Conservation (phyloP, 30 jellyfish, hydroid and myxozoan genomes). For the Turritopsis rubra region DNA sequence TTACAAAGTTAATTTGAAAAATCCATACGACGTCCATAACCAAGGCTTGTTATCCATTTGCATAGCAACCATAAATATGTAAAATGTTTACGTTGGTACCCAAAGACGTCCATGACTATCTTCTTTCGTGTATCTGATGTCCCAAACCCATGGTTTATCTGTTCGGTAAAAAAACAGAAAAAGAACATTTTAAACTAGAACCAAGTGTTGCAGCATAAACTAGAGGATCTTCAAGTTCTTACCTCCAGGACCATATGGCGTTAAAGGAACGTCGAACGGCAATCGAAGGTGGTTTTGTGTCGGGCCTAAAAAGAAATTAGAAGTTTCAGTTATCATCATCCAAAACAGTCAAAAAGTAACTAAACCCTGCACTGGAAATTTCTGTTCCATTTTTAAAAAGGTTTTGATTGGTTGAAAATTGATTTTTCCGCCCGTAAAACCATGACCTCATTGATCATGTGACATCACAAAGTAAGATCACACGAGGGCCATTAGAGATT, state of each 20-base stretch:
- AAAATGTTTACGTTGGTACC: slow-evolving; percentile 38
- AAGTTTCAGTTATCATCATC: neutral
- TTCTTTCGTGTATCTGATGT: slow-evolving; percentile 54
- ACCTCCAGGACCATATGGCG: slow-evolving; percentile 48
- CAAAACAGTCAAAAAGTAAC: neutral
- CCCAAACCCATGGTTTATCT: slow-evolving; percentile 96
- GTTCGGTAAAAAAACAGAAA: neutral
- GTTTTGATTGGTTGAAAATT: no score
- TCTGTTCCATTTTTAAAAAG: no score
- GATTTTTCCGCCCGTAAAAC: no score
- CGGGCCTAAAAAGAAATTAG: neutral
- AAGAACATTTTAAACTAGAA: neutral
- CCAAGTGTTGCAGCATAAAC: neutral
- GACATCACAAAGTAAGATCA: no score
- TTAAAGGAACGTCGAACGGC: slow-evolving; percentile 74
- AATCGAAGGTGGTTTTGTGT: slow-evolving; percentile 34
- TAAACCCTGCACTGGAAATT: no score
- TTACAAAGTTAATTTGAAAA: neutral
- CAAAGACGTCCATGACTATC: slow-evolving; percentile 71
- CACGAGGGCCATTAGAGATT: no score
- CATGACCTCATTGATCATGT: no score
- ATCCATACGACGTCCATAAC: neutral
- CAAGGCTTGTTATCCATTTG: neutral
- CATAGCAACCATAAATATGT: neutral
- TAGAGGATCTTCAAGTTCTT: neutral